Evolutionary conservation across 2,797 vertebrate genomes (phyloP).

Genomic region (Xiphorhynchus erythropygius): DNA sequence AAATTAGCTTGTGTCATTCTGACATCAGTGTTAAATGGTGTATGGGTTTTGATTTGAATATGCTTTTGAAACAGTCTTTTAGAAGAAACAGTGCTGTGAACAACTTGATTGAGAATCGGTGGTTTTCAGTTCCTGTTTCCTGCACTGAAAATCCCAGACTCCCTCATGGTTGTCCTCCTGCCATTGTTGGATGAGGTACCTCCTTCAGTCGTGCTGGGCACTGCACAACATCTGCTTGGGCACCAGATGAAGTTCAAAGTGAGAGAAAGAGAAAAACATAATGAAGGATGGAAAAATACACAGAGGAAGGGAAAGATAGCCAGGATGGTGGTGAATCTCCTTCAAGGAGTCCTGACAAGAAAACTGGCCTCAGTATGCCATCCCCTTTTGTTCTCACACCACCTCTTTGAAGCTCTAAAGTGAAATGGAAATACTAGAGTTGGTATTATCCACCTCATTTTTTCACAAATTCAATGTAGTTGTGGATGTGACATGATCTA

Average conservation of each 20-base stretch:
- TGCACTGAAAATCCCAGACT: background rate
- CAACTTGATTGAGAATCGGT: background rate
- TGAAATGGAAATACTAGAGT: background rate
- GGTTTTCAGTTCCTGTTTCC: background rate
- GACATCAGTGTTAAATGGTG: background rate
- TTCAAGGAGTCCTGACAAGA: background rate
- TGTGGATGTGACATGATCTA: background rate
- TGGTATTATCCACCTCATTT: background rate
- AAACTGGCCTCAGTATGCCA: background rate
- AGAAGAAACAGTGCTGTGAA: background rate
- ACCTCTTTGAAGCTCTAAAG: background rate
- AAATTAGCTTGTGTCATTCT: background rate
- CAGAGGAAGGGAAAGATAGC: background rate
- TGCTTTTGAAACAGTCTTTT: background rate
- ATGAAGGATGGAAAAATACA: background rate
- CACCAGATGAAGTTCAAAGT: background rate
- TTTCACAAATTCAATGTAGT: background rate
- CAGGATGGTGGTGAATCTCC: background rate
- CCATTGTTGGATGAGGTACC: fast-evolving
- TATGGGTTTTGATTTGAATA: background rate
- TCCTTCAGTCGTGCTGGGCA: background rate
- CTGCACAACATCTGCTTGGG: background rate
- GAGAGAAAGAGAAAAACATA: background rate
- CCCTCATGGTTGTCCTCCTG: background rate
- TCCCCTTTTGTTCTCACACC: background rate